Evolutionary conservation across 2,888 invertebrate genomes (phyloP).

Genomic region (Mesoligia furuncula): DNA sequence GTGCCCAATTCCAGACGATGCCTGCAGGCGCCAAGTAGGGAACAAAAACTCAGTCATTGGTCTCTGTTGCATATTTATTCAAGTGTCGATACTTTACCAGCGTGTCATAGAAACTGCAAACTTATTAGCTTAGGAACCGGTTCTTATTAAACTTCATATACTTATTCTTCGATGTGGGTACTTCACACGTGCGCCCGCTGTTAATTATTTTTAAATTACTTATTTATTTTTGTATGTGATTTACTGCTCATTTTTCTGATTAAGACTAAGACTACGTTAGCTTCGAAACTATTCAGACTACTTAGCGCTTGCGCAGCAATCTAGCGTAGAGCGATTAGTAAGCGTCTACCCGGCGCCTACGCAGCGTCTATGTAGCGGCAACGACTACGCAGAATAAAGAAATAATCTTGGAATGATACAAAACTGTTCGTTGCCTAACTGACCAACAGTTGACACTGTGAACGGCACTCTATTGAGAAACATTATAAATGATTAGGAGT

Average conservation of each 20-base stretch:
- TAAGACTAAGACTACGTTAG: neutral
- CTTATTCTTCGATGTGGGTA: neutral
- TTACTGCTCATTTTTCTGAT: neutral
- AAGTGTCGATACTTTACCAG: neutral
- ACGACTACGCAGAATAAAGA: neutral
- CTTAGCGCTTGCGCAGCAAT: neutral
- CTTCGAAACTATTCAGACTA: neutral
- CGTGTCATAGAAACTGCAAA: slow-evolving; percentile 29
- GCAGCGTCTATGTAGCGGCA: neutral
- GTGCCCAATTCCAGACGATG: neutral
- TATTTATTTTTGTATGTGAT: neutral
- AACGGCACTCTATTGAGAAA: neutral
- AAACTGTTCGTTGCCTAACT: neutral
- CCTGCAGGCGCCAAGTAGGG: neutral
- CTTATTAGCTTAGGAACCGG: slow-evolving; percentile 37
- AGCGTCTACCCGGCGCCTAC: neutral
- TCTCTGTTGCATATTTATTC: slow-evolving; percentile 4
- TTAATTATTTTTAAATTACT: slow-evolving; percentile 25
- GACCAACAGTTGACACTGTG: neutral
- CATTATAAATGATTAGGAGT: neutral
- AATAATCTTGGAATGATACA: neutral
- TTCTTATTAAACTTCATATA: slow-evolving; percentile 12
- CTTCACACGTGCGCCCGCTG: neutral
- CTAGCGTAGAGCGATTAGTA: neutral
- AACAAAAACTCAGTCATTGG: neutral